These are phyloP conservation scores for Ranitomeya variabilis DNA, from an alignment of 2,113 vertebrate species.

Conservation along the genomic window DNA sequence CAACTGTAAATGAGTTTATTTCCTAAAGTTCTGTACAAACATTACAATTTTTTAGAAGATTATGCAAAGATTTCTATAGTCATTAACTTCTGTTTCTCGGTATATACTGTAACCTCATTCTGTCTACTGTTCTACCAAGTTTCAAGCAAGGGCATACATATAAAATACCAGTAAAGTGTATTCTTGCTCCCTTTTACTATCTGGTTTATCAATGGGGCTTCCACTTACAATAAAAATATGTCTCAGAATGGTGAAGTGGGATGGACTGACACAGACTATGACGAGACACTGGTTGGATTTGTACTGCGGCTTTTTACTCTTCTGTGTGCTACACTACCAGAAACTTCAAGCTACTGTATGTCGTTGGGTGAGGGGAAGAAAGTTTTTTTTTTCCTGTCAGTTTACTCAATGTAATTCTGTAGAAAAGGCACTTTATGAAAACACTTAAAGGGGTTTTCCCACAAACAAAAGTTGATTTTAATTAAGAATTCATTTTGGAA, in stretches of 20 bases:
- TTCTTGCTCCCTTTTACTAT: too few species aligned
- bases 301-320: not conserved
- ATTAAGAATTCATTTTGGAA: too few species aligned
- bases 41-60: too few species aligned
- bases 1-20: too few species aligned
- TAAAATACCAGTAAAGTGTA: too few species aligned
- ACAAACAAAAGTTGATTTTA: too few species aligned
- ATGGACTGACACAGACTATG: not conserved
- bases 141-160: too few species aligned
- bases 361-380: not conserved
- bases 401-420: not conserved
- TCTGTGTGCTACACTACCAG: not conserved
- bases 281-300: not conserved
- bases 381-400: not conserved
- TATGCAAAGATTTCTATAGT: too few species aligned
- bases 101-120: too few species aligned
- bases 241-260: not conserved
- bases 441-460: not conserved
- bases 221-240: not conserved
- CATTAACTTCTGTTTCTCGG: too few species aligned
- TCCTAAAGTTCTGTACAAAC: too few species aligned
- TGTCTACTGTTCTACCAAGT: too few species aligned
- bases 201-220: not conserved
- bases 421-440: not conserved
- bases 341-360: not conserved